Base-by-base conservation (phyloP, 2,113 vertebrate species). In the Microtus oregoni region DNA sequence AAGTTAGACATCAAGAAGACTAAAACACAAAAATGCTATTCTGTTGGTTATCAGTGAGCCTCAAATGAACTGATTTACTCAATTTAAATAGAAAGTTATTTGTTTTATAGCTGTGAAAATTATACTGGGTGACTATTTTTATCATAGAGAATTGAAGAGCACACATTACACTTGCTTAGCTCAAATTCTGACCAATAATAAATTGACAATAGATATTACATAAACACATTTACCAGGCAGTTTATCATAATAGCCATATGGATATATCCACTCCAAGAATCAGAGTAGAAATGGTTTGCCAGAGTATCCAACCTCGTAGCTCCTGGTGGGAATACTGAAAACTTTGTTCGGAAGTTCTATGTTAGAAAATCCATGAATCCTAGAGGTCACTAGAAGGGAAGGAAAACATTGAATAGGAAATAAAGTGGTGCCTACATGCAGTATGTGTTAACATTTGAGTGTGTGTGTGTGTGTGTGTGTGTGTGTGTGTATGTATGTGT, bases 401-500 rank as follows among this genome's bases (percentile, higher is more conserved):
- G 15, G 15, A 65, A 94, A 9, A 26, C 24, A 3, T 1, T 58
- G 13, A 13, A 2, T 17, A 50, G 11, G 70, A 70, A 91, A 44
- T 88, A 77, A 81, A 95, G 76, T 14, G 77, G 47, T 94, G 55
- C 14, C 28, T 8, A 35, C 3, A 24, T 8, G 47, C 19, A 50
- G 17, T 30, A 26, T 35, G 30, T 93, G 41, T 91, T 65, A 58
- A 82, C 90, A 81, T 96, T 58, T 96, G 87, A 90, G 89, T 63
- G 55, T 30, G 58, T 28, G 86, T 97, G 92, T 70, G 55, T 7
- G 3, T 24, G 15, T 92, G 55, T 79, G 90, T 86, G 72, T 86
- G 70, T 75, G 91, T 81, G 73, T 93, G n/a, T 96, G 78, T 91
- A 87, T 81, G 44, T 91, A 87, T 81, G 44, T 52, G 73, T 24